Conservation (phyloP, 2,888 invertebrate genomes). For the Pyrocoelia pectoralis region DNA sequence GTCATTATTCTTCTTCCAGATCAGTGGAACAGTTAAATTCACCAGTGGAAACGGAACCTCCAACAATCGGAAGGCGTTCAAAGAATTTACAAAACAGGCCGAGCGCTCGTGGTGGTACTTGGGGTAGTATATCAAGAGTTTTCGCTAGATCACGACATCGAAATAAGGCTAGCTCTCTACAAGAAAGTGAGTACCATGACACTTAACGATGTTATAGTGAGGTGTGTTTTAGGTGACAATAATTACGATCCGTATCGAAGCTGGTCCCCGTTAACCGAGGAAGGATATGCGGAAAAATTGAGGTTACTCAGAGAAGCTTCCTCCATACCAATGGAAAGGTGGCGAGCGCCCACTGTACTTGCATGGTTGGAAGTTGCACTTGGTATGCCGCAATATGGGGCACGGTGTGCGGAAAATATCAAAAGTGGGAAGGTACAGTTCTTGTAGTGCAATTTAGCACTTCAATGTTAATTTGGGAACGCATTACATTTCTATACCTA, state of each 20-base stretch:
- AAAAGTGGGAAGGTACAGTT: slow-evolving; percentile 88
- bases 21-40: slow-evolving; percentile 86
- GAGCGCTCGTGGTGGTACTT: slow-evolving; percentile 75
- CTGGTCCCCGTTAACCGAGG: slow-evolving; percentile 74
- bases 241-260: slow-evolving; percentile 64
- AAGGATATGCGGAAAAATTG: slow-evolving; percentile 80
- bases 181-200: slow-evolving; percentile 66
- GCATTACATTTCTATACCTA: too few species aligned
- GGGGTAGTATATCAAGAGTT: slow-evolving; percentile 92
- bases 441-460: not conserved
- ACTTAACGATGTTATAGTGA: not conserved
- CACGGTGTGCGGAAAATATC: slow-evolving; percentile 90
- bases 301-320: slow-evolving; percentile 81
- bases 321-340: slow-evolving; percentile 85
- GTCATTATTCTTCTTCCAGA: slow-evolving; percentile 55
- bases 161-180: slow-evolving; percentile 74
- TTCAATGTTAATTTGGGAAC: too few species aligned
- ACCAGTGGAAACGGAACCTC: slow-evolving; percentile 71
- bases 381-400: slow-evolving; percentile 93
- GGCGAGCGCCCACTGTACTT: slow-evolving; percentile 92
- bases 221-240: slow-evolving; percentile 49
- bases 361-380: slow-evolving; percentile 95
- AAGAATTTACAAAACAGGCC: slow-evolving; percentile 56
- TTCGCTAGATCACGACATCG: slow-evolving; percentile 87
- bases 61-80: slow-evolving; percentile 60